These are phyloP conservation scores for Chaetogeoica ovagalla DNA, from an alignment of 2,888 invertebrate genomes.

Conservation along the genomic window DNA sequence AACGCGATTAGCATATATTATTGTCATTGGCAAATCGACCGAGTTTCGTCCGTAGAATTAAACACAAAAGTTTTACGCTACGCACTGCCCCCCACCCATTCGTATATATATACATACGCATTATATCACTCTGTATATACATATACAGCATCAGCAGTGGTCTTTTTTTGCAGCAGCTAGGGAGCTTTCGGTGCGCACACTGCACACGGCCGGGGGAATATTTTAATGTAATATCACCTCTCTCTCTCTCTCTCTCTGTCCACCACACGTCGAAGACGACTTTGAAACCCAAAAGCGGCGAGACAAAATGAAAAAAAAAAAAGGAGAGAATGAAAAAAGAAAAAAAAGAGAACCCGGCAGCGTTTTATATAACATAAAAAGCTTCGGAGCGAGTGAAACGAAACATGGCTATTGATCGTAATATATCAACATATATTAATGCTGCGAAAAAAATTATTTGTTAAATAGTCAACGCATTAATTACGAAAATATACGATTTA, in stretches of 20 bases:
- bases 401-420: too few species aligned
- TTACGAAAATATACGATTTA: too few species aligned
- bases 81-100: background rate
- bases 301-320: too few species aligned
- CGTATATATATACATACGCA: too few species aligned
- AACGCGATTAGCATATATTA: slow-evolving; percentile 32
- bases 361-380: background rate
- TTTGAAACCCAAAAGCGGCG: background rate
- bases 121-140: background rate
- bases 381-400: too few species aligned
- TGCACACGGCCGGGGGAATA: slow-evolving; percentile 22
- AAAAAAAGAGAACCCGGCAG: background rate
- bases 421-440: too few species aligned
- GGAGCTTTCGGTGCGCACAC: background rate
- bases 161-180: background rate
- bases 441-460: too few species aligned
- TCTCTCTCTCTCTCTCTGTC: too few species aligned
- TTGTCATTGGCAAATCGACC: slow-evolving; percentile 43
- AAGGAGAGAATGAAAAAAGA: background rate
- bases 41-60: background rate
- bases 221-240: slow-evolving; percentile 18
- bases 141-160: background rate
- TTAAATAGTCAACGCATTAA: too few species aligned
- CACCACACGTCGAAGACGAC: background rate
- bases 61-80: slow-evolving; percentile 18